Percentiles rank a stretch among this genome's conserved stretches.
Evolutionary conservation across 2,113 vertebrate genomes (phyloP).

Genomic region (Caracal caracal): DNA sequence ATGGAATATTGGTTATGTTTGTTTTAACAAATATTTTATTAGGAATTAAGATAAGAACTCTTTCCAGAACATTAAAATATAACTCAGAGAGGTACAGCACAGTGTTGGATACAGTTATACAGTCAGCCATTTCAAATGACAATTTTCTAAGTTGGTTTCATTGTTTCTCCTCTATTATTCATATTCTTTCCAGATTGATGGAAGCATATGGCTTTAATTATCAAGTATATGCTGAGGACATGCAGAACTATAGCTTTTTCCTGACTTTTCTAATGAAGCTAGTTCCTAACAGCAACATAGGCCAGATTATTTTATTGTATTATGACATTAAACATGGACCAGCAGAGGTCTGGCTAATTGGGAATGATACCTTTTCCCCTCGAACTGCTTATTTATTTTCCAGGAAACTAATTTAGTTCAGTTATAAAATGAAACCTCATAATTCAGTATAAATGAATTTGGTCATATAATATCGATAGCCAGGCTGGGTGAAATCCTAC

Average conservation of each 20-base stretch:
- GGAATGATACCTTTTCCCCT: conserved; percentile 56
- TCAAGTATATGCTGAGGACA: conserved; percentile 55
- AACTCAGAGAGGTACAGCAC: not conserved
- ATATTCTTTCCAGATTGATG: conserved; percentile 61
- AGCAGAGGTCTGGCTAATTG: conserved; percentile 68
- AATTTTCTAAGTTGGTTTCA: conserved; percentile 39
- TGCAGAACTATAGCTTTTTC: conserved; percentile 23
- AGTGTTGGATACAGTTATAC: not conserved
- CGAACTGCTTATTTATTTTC: conserved; percentile 70
- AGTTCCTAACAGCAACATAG: conserved; percentile 57
- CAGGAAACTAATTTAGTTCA: conserved; percentile 64
- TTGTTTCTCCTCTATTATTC: conserved; percentile 59
- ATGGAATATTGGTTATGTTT: not conserved
- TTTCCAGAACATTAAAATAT: not conserved
- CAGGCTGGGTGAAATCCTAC: not conserved
- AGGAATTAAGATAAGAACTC: not conserved
- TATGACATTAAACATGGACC: conserved; percentile 68
- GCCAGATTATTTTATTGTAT: conserved; percentile 72
- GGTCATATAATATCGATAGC: conserved; percentile 55
- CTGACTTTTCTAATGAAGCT: conserved; percentile 68
- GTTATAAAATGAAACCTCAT: conserved; percentile 66
- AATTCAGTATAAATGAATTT: conserved; percentile 52
- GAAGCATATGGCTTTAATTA: conserved; percentile 76
- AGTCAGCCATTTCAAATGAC: not conserved
- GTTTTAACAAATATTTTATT: not conserved